Conservation (phyloP, 2,113 vertebrate species). For the Ictidomys tridecemlineatus region DNA sequence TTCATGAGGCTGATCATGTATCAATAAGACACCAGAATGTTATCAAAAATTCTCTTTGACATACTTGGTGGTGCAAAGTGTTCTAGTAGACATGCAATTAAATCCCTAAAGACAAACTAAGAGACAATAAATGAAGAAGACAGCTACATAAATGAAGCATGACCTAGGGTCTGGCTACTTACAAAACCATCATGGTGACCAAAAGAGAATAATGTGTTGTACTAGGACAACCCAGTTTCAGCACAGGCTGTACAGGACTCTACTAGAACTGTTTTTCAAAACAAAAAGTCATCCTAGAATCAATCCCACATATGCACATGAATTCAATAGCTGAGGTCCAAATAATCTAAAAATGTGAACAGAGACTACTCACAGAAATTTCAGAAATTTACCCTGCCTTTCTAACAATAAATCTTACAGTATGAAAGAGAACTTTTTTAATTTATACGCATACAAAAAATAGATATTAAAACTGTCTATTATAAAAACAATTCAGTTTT, state of each 20-base stretch:
- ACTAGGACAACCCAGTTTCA: conserved; percentile 34
- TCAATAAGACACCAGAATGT: conserved; percentile 39
- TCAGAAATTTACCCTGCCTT: conserved; percentile 10
- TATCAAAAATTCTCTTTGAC: conserved; percentile 33
- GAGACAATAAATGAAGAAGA: conserved; percentile 46
- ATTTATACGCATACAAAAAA: conserved; percentile 42
- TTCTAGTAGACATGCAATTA: conserved; percentile 48
- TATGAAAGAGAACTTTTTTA: conserved; percentile 24
- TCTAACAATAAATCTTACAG: conserved; percentile 45
- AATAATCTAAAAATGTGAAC: conserved; percentile 61
- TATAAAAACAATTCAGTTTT: conserved; percentile 38
- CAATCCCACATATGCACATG: background rate
- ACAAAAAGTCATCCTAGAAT: conserved; percentile 18
- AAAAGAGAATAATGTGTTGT: conserved; percentile 20
- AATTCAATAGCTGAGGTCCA: conserved; percentile 45
- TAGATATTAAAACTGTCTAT: background rate
- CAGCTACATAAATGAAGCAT: conserved; percentile 44
- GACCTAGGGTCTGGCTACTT: conserved; percentile 30
- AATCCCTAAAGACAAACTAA: conserved; percentile 61
- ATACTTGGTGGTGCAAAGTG: background rate
- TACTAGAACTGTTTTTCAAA: conserved; percentile 32
- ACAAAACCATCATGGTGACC: conserved; percentile 58
- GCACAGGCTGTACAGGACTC: background rate
- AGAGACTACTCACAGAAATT: conserved; percentile 14
- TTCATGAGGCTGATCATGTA: background rate